Conservation (phyloP, 2,113 vertebrate species). For the Mormoops blainvillei region DNA sequence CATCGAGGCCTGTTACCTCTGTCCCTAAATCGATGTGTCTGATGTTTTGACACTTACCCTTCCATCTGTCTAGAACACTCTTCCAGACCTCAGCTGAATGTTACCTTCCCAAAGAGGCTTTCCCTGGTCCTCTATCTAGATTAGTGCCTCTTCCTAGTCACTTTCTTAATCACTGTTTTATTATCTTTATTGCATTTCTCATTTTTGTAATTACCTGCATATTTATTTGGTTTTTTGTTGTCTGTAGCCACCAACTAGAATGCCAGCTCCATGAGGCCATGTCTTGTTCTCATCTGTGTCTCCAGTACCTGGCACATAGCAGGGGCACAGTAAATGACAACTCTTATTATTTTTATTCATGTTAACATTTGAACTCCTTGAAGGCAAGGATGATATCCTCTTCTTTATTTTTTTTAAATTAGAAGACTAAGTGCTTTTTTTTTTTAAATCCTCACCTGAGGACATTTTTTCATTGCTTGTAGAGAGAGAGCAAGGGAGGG, state of each 20-base stretch:
- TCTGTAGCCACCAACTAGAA: not conserved
- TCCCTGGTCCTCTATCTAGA: not conserved
- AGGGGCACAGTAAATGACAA: not conserved
- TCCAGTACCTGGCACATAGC: not conserved
- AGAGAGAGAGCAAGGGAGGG: too few relatives aligned
- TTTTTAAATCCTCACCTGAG: too few relatives aligned
- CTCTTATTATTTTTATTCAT: not conserved
- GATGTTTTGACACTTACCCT: not conserved
- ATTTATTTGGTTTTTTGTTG: not conserved
- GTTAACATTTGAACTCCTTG: not conserved
- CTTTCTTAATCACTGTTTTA: not conserved
- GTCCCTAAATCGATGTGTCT: not conserved
- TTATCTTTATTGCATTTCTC: not conserved
- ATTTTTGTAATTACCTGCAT: not conserved
- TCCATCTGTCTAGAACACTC: not conserved
- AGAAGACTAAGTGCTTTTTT: too few relatives aligned
- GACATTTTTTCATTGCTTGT: too few relatives aligned
- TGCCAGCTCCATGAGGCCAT: not conserved
- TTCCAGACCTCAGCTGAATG: not conserved
- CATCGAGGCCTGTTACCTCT: not conserved
- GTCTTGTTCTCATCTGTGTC: not conserved
- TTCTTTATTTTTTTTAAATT: too few relatives aligned
- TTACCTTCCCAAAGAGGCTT: constrained; percentile 23
- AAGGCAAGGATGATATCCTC: not conserved
- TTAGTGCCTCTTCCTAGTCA: not conserved